Evolutionary conservation across 1,140 invertebrate genomes (phyloP).

Genomic region (Cherax destructor): DNA sequence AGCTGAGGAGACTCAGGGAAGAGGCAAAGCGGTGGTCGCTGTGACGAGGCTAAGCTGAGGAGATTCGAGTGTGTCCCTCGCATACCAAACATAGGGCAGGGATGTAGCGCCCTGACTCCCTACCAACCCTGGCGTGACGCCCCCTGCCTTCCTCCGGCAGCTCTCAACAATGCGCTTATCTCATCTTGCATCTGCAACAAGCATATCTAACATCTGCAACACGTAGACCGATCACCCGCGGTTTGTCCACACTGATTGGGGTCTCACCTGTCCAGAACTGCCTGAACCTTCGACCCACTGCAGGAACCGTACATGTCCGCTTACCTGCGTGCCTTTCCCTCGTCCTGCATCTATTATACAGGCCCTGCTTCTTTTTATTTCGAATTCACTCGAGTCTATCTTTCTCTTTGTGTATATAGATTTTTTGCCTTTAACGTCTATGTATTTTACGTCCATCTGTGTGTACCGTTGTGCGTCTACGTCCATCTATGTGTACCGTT

Average conservation of each 20-base stretch:
- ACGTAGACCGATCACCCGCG: slow-evolving; percentile 2
- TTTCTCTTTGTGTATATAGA: not conserved
- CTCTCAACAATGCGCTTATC: slow-evolving; percentile 24
- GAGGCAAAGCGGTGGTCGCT: too few species aligned
- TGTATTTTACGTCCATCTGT: not conserved
- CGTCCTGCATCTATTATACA: not conserved
- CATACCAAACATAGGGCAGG: not conserved
- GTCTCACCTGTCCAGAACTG: slow-evolving; percentile 16
- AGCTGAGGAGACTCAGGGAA: too few species aligned
- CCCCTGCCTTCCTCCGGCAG: slow-evolving; percentile 1
- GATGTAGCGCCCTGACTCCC: not conserved
- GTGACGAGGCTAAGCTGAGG: too few species aligned
- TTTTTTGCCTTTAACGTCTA: not conserved
- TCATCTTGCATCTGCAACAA: not conserved
- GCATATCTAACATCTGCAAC: slow-evolving; percentile 9
- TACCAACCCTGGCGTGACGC: slow-evolving; percentile 13
- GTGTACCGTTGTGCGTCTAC: not conserved
- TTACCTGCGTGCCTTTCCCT: not conserved
- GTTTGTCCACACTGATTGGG: slow-evolving; percentile 19
- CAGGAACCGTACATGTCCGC: not conserved
- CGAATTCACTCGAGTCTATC: not conserved
- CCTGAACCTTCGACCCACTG: not conserved
- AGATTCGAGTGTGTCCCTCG: not conserved
- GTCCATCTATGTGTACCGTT: not conserved
- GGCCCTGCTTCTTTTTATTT: not conserved